These are phyloP conservation scores for Sesamia nonagrioides DNA, from an alignment of 1,140 invertebrate species.

Conservation along the genomic window DNA sequence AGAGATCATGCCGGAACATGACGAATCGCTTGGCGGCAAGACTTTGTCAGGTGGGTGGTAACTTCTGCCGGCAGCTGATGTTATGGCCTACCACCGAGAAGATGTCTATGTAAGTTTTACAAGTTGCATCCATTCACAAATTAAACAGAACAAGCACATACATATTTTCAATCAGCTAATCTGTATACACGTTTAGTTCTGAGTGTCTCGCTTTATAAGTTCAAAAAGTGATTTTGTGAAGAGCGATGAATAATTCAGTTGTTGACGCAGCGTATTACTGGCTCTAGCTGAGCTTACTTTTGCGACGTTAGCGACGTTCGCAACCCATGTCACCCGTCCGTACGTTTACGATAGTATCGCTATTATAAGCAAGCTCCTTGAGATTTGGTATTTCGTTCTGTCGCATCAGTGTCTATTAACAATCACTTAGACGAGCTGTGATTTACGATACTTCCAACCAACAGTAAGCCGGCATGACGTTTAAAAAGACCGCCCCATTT, in stretches of 20 bases:
- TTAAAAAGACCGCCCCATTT: no score
- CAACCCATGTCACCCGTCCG: slow-evolving; percentile 45
- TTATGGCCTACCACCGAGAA: no score
- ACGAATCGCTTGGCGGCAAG: no score
- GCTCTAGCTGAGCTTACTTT: slow-evolving; percentile 19
- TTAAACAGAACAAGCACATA: not conserved
- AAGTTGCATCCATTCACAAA: not conserved
- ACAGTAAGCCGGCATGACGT: not conserved
- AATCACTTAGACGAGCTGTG: not conserved
- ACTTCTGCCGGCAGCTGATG: no score
- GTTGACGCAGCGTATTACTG: slow-evolving; percentile 36
- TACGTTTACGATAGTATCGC: not conserved
- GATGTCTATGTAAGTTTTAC: no score
- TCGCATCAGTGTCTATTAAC: slow-evolving; percentile 47
- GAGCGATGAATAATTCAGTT: slow-evolving; percentile 50
- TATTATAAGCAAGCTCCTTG: slow-evolving; percentile 20
- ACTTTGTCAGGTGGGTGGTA: no score
- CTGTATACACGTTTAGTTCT: slow-evolving; percentile 28
- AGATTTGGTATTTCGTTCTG: slow-evolving; percentile 31
- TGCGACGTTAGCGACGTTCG: not conserved
- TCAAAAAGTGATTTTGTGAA: slow-evolving; percentile 49
- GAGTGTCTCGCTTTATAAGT: not conserved
- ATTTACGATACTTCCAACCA: not conserved
- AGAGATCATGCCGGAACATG: no score
- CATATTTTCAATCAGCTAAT: slow-evolving; percentile 35